Evolutionary conservation across 2,113 vertebrate species (phyloP).

Genomic region (Albula goreensis): DNA sequence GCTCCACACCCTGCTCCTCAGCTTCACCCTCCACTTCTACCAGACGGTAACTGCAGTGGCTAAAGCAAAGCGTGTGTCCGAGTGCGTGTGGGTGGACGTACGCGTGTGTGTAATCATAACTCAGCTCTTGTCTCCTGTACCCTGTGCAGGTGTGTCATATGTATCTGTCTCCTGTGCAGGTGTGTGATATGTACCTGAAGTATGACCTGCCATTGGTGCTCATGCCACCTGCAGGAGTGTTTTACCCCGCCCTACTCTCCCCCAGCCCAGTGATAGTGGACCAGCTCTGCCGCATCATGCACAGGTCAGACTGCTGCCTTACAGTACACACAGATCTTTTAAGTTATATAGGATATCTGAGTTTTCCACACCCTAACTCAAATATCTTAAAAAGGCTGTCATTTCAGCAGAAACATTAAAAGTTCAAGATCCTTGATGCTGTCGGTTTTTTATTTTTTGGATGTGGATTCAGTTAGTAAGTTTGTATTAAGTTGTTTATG

Average conservation of each 20-base stretch:
- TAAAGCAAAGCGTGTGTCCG: too few relatives aligned
- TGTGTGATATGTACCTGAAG: conserved; percentile 83
- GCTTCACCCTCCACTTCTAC: conserved; percentile 88
- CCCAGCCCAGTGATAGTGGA: conserved; percentile 80
- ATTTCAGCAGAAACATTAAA: too few relatives aligned
- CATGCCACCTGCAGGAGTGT: conserved; percentile 82
- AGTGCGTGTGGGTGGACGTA: too few relatives aligned
- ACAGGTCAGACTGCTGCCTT: conserved; percentile 71
- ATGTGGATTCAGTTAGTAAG: too few relatives aligned
- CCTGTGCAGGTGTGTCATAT: not conserved
- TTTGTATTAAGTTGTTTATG: too few relatives aligned
- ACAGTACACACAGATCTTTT: not conserved
- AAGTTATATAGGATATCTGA: too few relatives aligned
- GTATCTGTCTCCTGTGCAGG: conserved; percentile 60
- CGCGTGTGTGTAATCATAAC: not conserved
- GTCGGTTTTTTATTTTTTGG: too few relatives aligned
- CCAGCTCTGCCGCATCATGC: conserved; percentile 86
- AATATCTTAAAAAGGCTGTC: too few relatives aligned
- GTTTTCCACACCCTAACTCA: too few relatives aligned
- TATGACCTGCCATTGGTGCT: conserved; percentile 84
- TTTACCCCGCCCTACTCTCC: conserved; percentile 83
- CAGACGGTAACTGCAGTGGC: conserved; percentile 69
- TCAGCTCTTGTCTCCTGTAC: not conserved
- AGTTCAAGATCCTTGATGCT: too few relatives aligned
- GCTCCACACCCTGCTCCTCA: conserved; percentile 74